Percentiles rank a stretch among this genome's conserved stretches.
These are phyloP conservation scores for Lithobius niger DNA, from an alignment of 1,140 invertebrate genomes.

Conservation along the genomic window DNA sequence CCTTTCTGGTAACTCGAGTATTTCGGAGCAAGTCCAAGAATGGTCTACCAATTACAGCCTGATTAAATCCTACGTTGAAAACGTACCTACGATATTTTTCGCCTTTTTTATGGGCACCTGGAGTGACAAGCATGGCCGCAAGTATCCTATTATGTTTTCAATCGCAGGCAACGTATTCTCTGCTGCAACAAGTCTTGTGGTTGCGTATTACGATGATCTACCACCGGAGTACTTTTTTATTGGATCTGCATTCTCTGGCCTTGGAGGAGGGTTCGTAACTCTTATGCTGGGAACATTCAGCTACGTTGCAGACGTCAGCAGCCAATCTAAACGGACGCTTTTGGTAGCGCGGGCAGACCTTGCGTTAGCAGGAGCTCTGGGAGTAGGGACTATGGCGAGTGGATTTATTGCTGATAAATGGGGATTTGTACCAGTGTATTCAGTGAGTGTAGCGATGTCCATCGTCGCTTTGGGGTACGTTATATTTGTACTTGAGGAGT, in stretches of 20 bases:
- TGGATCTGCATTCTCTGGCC: neutral
- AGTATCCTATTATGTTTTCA: neutral
- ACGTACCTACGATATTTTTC: neutral
- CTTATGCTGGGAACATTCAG: neutral
- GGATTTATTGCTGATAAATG: neutral
- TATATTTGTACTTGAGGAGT: neutral
- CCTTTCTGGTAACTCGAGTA: neutral
- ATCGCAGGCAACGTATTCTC: neutral
- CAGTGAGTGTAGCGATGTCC: neutral
- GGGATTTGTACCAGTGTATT: neutral
- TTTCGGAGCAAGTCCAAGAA: neutral
- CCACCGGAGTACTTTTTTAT: neutral
- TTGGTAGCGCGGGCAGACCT: neutral
- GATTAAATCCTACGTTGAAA: neutral
- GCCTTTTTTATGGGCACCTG: neutral
- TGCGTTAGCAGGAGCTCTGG: neutral
- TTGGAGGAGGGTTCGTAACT: neutral
- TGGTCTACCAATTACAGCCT: neutral
- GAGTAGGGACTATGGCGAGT: neutral
- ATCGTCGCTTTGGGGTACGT: neutral
- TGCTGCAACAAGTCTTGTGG: too few species aligned
- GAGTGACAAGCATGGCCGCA: neutral
- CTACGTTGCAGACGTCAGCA: neutral
- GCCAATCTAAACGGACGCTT: neutral
- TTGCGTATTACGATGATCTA: neutral